Evolutionary conservation across 2,888 invertebrate species (phyloP), one percentile per base, ranked within the genome.

Genomic region (Dolichomitus sp.): DNA sequence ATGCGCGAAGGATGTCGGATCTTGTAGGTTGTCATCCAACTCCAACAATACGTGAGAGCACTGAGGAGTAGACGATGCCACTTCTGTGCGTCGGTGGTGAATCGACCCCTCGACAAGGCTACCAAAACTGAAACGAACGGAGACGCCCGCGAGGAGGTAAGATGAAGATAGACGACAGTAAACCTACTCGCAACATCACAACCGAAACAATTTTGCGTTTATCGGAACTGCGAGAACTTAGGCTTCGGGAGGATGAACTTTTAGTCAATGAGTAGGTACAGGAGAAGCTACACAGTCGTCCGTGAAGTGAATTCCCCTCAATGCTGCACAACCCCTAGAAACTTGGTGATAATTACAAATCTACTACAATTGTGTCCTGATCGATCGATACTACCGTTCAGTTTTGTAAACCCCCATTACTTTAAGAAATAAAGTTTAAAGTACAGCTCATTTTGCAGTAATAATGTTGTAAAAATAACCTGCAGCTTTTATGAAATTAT

Each of bases 161-260:
- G 65, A 42, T 52, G 78, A 72, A 70, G 84, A 84, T 54, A 54
- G 23, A 52, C 57, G 74, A 23, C 45, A 37, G 52, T 37, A n/a
- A 37, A 69, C n/a, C 48, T 74, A 40, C 45, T 19, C 33, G 40
- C n/a, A 37, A 52, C 17, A 23, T 52, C 27, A 12, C n/a, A 70
- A 42, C 57, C 27, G 27, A 37, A 63, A 42, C 57, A 50, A 65
- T 59, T 79, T 40, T 7, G 57, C 66, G 37, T 66, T 59, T 73
- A 73, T 79, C 78, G 40, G 7, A 73, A 54, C 54, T 54, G 50
- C 63, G 33, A 9, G 23, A 61, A 52, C 63, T 5, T 37, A 23
- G 12, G 48, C 42, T 6, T 17, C 19, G 40, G 23, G 52, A 81
- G 27, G 52, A 72, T 42, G 65, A 37, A 70, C 50, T 74, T 74